Base-by-base conservation (phyloP, 2,797 vertebrate genomes). In the Microchirus variegatus region DNA sequence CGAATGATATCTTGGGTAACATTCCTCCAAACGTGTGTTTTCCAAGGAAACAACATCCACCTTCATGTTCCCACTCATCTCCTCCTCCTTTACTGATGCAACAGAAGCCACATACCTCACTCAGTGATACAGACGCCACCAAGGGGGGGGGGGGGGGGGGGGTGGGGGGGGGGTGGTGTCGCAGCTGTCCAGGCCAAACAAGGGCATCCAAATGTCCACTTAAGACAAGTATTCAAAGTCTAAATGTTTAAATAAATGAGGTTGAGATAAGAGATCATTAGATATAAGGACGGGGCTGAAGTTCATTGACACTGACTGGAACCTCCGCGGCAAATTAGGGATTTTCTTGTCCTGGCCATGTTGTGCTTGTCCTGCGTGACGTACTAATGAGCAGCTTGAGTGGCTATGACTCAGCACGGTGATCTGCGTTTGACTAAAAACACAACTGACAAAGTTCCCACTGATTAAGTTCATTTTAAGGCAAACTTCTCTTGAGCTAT, bases 341-440 rank as follows among this genome's bases (percentile, higher is more conserved):
- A 2, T 67, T 48, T 31, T 63, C 59, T 13, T 10, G 43, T 63
- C 63, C 54, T 64, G 58, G 67, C 56, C 42, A 17, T 64, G 59
- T 64, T 55, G 48, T 73, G 65, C 63, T 57, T 57, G 67, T 18
- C 1, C 19, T 46, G 60, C 60, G 67, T 83, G 77, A 85, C 65
- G 55, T 80, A 51, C 11, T 61, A 63, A n/a, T 46, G 31, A 53
- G 41, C 54, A 62, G 53, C 38, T 46, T 69, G 48, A 56, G 40
- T 48, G 73, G 31, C 63, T 69, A 67, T 85, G 84, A 87, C 71
- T 87, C 80, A 75, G 71, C 80, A 69, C 14, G 31, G 56, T 60
- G 61, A 81, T 77, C 68, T 36, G 50, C 47, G 35, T 68, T 63
- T 63, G 22, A 67, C 67, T 67, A 42, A 79, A 82, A 77, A 67